Conservation (phyloP, 2,888 invertebrate species). For the Nudaria mundana region DNA sequence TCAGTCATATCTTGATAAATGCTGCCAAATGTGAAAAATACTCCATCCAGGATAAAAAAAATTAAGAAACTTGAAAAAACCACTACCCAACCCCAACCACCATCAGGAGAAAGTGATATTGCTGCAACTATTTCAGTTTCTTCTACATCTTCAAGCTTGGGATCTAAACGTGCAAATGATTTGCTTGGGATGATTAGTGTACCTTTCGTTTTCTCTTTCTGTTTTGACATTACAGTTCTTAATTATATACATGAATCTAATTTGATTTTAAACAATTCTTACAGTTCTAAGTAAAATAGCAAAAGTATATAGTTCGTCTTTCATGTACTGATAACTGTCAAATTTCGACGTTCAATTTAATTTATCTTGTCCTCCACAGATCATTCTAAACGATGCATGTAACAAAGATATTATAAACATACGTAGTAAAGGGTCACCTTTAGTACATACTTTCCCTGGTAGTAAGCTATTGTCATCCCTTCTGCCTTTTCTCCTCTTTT, state of each 20-base stretch:
- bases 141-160: slow-evolving; percentile 55
- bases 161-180: slow-evolving; percentile 30
- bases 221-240: slow-evolving; percentile 20
- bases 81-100: slow-evolving; percentile 73
- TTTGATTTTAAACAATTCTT: not conserved
- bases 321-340: slow-evolving; percentile 1
- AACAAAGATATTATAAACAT: too few relatives aligned
- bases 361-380: too few relatives aligned
- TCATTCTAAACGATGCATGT: too few relatives aligned
- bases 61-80: slow-evolving; percentile 50
- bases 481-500: too few relatives aligned
- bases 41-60: slow-evolving; percentile 60
- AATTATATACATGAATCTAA: not conserved
- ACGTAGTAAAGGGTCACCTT: too few relatives aligned
- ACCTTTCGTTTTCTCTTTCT: slow-evolving; percentile 41
- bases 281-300: not conserved
- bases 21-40: slow-evolving; percentile 64
- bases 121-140: slow-evolving; percentile 72
- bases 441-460: too few relatives aligned
- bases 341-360: not conserved
- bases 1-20: slow-evolving; percentile 50
- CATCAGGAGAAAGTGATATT: slow-evolving; percentile 64
- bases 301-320: not conserved
- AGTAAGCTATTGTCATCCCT: too few relatives aligned
- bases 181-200: slow-evolving; percentile 50